Evolutionary conservation across 2,113 vertebrate species (phyloP).

Genomic region (Cardinalis cardinalis): DNA sequence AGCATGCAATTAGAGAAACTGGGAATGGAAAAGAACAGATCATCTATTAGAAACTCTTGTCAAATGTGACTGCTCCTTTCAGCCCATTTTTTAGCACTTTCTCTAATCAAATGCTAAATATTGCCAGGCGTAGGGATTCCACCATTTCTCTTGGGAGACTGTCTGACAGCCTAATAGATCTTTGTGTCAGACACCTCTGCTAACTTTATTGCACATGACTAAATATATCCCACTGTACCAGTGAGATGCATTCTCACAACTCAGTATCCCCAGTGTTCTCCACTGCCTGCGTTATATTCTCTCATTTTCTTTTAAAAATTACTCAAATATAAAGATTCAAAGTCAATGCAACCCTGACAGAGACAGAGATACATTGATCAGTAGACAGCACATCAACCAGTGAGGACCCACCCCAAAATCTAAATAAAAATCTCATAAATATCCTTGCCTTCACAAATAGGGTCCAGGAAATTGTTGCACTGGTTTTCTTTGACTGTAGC

Average conservation of each 20-base stretch:
- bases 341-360: neutral
- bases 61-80: slow-evolving; percentile 7
- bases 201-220: neutral
- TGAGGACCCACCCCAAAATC: neutral
- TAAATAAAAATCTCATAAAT: neutral
- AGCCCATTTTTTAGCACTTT: slow-evolving; percentile 24
- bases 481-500: neutral
- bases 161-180: slow-evolving; percentile 34
- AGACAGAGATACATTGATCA: neutral
- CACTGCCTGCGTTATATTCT: neutral
- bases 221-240: neutral
- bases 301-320: neutral
- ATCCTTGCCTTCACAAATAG: neutral
- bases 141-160: slow-evolving; percentile 19
- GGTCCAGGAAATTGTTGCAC: neutral
- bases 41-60: neutral
- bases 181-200: slow-evolving; percentile 1
- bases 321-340: neutral
- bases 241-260: neutral
- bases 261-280: neutral
- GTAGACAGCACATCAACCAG: neutral
- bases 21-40: neutral
- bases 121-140: slow-evolving; percentile 10
- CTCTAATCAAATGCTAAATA: slow-evolving; percentile 42
- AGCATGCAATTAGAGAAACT: slow-evolving; percentile 20